Evolutionary conservation across 2,113 vertebrate species (phyloP).

Genomic region (Ameiurus melas): DNA sequence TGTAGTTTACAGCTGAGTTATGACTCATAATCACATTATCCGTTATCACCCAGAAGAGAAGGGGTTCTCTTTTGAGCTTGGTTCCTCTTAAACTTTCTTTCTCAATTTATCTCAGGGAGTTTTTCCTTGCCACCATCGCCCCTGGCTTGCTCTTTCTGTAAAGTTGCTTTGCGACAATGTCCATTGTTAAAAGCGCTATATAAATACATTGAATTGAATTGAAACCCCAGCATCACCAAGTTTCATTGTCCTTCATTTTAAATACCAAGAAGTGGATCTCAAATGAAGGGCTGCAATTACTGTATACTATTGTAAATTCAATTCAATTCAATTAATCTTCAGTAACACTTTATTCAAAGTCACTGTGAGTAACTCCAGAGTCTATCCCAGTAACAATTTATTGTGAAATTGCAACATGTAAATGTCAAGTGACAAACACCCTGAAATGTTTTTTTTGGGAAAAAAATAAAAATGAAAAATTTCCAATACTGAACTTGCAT

Average conservation of each 20-base stretch:
- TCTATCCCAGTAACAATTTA: neutral
- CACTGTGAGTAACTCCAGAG: neutral
- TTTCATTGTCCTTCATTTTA: neutral
- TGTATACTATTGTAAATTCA: neutral
- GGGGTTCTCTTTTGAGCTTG: neutral
- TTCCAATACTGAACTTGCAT: no score
- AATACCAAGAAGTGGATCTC: neutral
- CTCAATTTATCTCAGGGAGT: neutral
- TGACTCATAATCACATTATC: neutral
- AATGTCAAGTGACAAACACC: no score
- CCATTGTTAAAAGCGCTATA: no score
- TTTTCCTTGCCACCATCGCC: neutral
- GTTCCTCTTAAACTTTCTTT: neutral
- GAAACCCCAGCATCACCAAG: neutral
- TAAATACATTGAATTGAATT: neutral
- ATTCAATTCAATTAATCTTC: neutral
- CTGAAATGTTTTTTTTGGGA: no score
- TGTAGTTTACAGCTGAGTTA: neutral
- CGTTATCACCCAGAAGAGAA: neutral
- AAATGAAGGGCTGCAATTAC: no score
- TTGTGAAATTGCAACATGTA: no score
- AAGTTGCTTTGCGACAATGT: no score
- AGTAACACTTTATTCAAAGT: neutral
- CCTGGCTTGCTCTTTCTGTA: neutral
- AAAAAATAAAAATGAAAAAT: no score